Base-by-base conservation (phyloP, 1,140 invertebrate species). In the Drosophila teissieri region DNA sequence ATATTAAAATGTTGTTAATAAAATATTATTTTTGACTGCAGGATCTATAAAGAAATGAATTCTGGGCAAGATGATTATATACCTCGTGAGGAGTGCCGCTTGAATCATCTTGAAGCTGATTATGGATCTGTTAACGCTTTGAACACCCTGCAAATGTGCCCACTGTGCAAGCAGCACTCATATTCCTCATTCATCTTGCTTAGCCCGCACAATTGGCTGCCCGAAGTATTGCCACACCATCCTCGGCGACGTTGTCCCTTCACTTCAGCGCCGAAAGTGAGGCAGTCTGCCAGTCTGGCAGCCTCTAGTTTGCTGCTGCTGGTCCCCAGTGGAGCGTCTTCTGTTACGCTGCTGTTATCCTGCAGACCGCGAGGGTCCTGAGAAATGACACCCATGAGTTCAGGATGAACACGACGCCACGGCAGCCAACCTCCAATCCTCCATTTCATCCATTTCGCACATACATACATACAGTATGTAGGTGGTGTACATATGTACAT, bases 221-320 rank as follows among this genome's bases (percentile, higher is more conserved):
- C 69, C 61, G 51, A 73, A 73, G 73, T 73, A 73, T 61, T 51
- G 70, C 72, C 63, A 52, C 73, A 77, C 55, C 73, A 68, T 37
- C 45, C 44, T n/a, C 58, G 58, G 12, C 22, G 36, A 31, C 63
- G 42, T 39, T 52, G 53, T 69, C 42, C 62, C 51, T 76, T 56
- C 49, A 44, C 54, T 75, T 55, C 7, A 53, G 46, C 49, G 34
- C 63, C 14, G 37, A 14, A 58, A 83, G 75, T 88, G 70, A 75
- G 72, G 73, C 79, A 88, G 82, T 88, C 82, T 75, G 72, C 64
- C 79, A 88, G 82, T 88, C 82, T 75, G 73, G 73, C 61, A 75
- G 72, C 73, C 73, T 58, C 56, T 46, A 58, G 46, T 51, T 53
- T 58, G 44, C 34, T 27, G 57, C n/a, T 42, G n/a, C 39, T 15